These are phyloP conservation scores for Xanthorhoe designata DNA, from an alignment of 2,888 invertebrate species.

Conservation along the genomic window DNA sequence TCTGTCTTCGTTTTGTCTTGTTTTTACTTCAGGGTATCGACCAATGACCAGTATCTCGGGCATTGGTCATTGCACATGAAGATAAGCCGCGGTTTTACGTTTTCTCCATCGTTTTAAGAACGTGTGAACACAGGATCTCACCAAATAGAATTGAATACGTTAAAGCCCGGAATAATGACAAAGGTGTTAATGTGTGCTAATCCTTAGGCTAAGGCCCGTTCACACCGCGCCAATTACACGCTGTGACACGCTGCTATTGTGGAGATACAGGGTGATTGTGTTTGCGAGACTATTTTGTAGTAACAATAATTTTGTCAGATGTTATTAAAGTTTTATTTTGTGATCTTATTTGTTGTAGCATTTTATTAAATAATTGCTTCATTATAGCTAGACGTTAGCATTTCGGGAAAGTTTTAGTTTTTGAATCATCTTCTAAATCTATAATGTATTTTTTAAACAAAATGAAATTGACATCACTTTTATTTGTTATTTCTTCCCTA, in stretches of 20 bases:
- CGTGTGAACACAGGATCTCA: not conserved
- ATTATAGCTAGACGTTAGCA: too few species aligned
- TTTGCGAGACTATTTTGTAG: not conserved
- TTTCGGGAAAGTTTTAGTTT: too few species aligned
- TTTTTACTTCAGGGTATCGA: too few species aligned
- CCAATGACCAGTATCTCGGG: too few species aligned
- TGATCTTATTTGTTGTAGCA: not conserved
- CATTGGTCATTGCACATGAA: too few species aligned
- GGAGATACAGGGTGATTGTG: slow-evolving; percentile 34
- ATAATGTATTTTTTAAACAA: too few species aligned
- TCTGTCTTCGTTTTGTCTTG: too few species aligned
- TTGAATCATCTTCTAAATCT: too few species aligned
- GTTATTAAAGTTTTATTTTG: not conserved
- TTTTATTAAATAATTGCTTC: too few species aligned
- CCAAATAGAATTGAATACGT: slow-evolving; percentile 14
- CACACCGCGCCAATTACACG: slow-evolving; percentile 47
- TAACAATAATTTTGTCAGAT: not conserved
- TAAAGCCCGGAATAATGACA: slow-evolving; percentile 30
- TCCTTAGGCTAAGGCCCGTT: slow-evolving; percentile 43
- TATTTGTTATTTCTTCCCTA: too few species aligned
- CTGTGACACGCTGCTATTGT: slow-evolving; percentile 40
- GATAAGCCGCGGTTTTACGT: not conserved
- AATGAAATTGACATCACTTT: too few species aligned
- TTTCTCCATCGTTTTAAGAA: not conserved
- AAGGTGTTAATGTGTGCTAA: slow-evolving; percentile 46